These are phyloP conservation scores for Drosophila fulvimacula DNA, from an alignment of 2,888 invertebrate species.

Conservation along the genomic window DNA sequence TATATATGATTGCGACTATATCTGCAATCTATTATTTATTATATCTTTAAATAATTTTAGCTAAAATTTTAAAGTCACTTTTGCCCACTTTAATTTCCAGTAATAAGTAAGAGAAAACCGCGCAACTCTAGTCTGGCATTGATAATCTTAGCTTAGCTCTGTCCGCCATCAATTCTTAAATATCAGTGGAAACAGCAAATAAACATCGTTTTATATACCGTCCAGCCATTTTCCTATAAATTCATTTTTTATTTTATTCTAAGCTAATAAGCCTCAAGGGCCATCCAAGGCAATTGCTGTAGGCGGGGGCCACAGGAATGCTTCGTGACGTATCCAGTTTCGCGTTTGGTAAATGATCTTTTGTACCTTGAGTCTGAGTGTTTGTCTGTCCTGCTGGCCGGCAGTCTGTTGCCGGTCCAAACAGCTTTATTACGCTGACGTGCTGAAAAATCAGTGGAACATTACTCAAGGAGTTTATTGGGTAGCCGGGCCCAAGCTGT, in stretches of 20 bases:
- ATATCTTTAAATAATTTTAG: no score
- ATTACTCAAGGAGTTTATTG: conserved; percentile 78
- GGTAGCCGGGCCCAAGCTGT: conserved; percentile 53
- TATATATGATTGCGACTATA: no score
- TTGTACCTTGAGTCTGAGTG: conserved; percentile 35
- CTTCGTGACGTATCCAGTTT: conserved; percentile 25
- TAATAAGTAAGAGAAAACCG: neutral
- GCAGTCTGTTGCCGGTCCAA: conserved; percentile 31
- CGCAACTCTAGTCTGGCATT: neutral
- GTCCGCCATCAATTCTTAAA: neutral
- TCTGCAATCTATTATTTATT: no score
- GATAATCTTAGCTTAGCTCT: neutral
- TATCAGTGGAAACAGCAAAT: neutral
- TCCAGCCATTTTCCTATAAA: neutral
- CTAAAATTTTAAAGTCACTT: no score
- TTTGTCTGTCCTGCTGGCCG: conserved; percentile 9
- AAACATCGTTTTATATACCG: neutral
- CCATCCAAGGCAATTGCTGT: neutral
- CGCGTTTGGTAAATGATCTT: conserved; percentile 61
- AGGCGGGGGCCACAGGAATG: conserved; percentile 4
- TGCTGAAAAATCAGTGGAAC: conserved; percentile 66
- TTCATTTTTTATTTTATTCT: conserved; percentile 10
- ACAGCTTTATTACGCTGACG: conserved; percentile 78
- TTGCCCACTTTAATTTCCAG: no score
- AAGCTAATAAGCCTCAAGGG: conserved; percentile 27